A percentile compares a stretch with the other conserved stretches of the same genome.
Conservation (phyloP, 2,113 vertebrate species). For the Chaetops frenatus region DNA sequence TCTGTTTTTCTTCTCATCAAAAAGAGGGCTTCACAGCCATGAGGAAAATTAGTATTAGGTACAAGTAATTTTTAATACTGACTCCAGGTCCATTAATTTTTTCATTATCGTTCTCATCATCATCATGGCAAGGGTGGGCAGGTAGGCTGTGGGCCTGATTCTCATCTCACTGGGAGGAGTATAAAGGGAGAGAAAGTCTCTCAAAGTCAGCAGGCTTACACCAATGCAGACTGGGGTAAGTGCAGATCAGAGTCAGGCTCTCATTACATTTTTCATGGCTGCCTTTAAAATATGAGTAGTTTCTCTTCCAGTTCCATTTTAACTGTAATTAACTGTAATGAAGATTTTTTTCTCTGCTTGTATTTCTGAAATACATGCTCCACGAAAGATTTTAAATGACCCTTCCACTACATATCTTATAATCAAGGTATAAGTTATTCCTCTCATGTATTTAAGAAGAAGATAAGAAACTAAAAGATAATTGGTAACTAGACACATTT, state of each 20-base stretch:
- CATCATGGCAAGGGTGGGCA: conserved; percentile 8
- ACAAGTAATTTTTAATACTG: conserved; percentile 40
- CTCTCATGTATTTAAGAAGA: background rate
- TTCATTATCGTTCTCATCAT: conserved; percentile 13
- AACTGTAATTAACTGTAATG: background rate
- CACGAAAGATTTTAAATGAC: background rate
- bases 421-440: background rate
- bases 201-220: background rate
- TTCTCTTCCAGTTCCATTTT: conserved; percentile 26
- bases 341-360: background rate
- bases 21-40: conserved; percentile 1
- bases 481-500: background rate
- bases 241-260: background rate
- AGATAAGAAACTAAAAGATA: background rate
- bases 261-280: background rate
- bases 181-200: background rate
- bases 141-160: background rate
- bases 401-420: background rate
- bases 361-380: background rate
- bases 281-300: background rate
- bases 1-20: conserved; percentile 23
- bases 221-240: background rate
- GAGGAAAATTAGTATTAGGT: conserved; percentile 26
- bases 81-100: conserved; percentile 42
- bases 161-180: background rate